Evolutionary conservation across 2,888 invertebrate genomes (phyloP).

Genomic region (Monoplex corrugatus): DNA sequence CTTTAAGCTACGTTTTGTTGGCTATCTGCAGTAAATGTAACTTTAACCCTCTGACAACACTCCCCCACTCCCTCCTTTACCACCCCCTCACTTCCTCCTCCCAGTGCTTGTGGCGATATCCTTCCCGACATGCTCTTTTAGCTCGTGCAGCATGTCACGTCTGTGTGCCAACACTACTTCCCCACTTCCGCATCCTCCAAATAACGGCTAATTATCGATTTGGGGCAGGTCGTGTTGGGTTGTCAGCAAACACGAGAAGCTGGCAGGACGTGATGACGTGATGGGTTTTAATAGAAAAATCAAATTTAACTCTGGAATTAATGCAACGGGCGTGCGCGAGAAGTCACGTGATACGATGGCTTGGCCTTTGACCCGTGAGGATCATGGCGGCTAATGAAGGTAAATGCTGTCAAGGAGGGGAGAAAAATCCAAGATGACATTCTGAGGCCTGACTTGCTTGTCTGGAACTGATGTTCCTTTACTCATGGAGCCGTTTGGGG

Average conservation of each 20-base stretch:
- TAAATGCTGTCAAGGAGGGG: conserved; percentile 11
- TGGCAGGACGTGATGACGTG: conserved; percentile 31
- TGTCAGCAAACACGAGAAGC: neutral
- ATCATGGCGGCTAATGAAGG: conserved; percentile 9
- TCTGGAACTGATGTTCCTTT: too few species aligned
- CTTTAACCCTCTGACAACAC: too few species aligned
- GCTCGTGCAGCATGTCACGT: conserved; percentile 14
- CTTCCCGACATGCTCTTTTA: conserved; percentile 29
- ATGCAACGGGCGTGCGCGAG: neutral
- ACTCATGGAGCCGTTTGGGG: neutral
- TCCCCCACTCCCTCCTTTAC: neutral
- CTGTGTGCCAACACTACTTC: neutral
- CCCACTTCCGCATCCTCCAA: neutral
- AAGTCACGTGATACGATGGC: neutral
- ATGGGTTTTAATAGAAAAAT: conserved; percentile 42
- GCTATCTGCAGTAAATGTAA: too few species aligned
- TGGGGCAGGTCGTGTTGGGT: neutral
- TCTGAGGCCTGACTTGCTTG: too few species aligned
- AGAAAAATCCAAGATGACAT: conserved; percentile 14
- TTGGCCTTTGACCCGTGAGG: neutral
- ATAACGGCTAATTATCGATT: conserved; percentile 31
- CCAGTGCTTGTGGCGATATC: too few species aligned
- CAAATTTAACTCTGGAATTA: conserved; percentile 46
- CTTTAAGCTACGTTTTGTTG: neutral
- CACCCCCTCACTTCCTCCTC: neutral